phyloP scores from a whole-genome alignment of 2,113 vertebrate genomes.

The Nestor notabilis region DNA sequence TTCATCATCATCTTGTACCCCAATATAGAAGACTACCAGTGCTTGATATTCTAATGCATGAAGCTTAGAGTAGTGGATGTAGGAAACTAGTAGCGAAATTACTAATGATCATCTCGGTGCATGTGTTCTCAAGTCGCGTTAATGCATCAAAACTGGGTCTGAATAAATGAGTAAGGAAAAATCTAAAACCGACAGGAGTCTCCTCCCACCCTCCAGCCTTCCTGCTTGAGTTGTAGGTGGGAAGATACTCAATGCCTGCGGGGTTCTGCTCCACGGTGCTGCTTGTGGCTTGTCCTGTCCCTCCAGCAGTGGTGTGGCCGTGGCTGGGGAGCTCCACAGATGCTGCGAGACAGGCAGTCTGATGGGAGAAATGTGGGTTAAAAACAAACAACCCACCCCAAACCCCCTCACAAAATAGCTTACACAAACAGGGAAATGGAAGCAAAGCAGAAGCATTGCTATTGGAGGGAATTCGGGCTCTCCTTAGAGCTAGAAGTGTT shows the following conservation, averaged over 20 bases:
- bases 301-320: neutral
- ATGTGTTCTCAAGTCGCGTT: neutral
- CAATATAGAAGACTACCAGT: neutral
- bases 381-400: neutral
- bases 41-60: neutral
- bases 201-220: neutral
- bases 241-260: accelerated
- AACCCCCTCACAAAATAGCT: too few species aligned
- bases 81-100: neutral
- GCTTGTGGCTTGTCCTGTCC: neutral
- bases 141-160: neutral
- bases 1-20: neutral
- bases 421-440: neutral
- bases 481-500: neutral
- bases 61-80: neutral
- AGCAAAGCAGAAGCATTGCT: neutral
- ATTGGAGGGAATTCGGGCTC: neutral
- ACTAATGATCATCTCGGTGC: neutral
- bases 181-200: neutral
- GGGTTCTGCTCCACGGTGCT: neutral
- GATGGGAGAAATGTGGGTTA: neutral
- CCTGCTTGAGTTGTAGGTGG: neutral
- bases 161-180: neutral
- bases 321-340: neutral
- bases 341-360: neutral